Conservation (phyloP, 2,888 invertebrate species). For the Coelopa pilipes region DNA sequence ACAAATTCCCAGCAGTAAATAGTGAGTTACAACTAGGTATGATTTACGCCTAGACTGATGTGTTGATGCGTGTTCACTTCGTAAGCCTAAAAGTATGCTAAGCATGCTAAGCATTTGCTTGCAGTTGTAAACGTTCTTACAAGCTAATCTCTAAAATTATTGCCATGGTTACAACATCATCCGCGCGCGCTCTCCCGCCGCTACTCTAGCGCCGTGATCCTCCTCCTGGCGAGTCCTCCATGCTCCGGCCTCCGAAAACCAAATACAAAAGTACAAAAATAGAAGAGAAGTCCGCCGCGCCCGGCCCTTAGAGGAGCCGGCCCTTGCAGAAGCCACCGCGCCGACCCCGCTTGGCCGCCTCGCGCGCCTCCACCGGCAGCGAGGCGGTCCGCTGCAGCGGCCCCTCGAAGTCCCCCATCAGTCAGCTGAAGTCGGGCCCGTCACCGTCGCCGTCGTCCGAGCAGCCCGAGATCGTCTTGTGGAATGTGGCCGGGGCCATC, state of each 20-base stretch:
- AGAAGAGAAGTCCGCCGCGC: background rate
- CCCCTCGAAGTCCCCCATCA: constrained; percentile 54
- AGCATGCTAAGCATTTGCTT: background rate
- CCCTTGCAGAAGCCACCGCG: constrained; percentile 61
- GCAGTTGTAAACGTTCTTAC: background rate
- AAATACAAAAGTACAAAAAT: constrained; percentile 28
- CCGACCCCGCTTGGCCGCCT: constrained; percentile 46
- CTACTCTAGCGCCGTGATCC: background rate
- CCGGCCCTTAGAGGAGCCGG: constrained; percentile 42
- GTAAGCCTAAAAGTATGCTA: background rate
- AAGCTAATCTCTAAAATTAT: constrained; percentile 35
- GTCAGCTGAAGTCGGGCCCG: constrained; percentile 61
- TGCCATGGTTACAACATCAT: constrained; percentile 41
- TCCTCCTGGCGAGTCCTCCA: background rate
- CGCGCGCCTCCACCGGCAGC: constrained; percentile 49
- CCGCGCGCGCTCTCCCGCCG: background rate
- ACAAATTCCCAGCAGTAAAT: constrained; percentile 35
- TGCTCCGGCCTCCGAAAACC: background rate
- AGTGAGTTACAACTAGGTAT: background rate
- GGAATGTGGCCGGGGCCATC: constrained; percentile 65
- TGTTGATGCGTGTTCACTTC: background rate
- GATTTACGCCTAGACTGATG: background rate
- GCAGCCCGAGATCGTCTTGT: constrained; percentile 66
- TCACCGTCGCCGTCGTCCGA: constrained; percentile 63
- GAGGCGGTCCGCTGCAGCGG: constrained; percentile 56